Conservation (phyloP, 2,113 vertebrate species). For the Barnardius zonarius region DNA sequence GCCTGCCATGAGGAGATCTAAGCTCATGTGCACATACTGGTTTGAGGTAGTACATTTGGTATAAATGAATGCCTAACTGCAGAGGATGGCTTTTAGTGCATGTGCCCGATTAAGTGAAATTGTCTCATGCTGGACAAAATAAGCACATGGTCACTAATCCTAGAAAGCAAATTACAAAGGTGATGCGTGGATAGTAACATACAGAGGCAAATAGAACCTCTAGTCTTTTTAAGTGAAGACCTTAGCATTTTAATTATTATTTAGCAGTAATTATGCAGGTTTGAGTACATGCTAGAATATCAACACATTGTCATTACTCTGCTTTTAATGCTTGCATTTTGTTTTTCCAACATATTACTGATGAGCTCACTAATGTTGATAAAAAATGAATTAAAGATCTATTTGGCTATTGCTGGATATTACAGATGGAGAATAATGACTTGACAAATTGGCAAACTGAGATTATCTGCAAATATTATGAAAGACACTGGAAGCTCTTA, state of each 20-base stretch:
- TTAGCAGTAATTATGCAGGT: neutral
- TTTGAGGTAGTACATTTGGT: neutral
- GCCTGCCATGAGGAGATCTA: neutral
- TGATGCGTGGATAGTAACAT: neutral
- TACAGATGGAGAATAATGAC: constrained; percentile 29
- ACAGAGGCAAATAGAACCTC: neutral
- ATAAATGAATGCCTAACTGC: neutral
- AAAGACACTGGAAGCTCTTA: neutral
- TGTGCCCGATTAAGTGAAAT: neutral
- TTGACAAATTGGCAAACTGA: constrained; percentile 29
- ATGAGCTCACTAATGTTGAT: neutral
- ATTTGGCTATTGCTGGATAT: neutral
- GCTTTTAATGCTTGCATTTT: neutral
- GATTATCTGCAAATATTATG: constrained; percentile 44
- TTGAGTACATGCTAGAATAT: neutral
- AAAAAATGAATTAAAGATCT: constrained; percentile 7
- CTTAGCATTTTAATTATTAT: neutral
- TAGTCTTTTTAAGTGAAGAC: neutral
- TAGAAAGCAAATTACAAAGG: neutral
- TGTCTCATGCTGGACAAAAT: neutral
- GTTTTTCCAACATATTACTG: neutral
- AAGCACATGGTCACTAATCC: neutral
- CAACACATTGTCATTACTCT: neutral
- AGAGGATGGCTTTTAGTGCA: neutral
- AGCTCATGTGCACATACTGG: neutral